Evolutionary conservation across 2,888 invertebrate species (phyloP).

Genomic region (Salpingus planirostris): DNA sequence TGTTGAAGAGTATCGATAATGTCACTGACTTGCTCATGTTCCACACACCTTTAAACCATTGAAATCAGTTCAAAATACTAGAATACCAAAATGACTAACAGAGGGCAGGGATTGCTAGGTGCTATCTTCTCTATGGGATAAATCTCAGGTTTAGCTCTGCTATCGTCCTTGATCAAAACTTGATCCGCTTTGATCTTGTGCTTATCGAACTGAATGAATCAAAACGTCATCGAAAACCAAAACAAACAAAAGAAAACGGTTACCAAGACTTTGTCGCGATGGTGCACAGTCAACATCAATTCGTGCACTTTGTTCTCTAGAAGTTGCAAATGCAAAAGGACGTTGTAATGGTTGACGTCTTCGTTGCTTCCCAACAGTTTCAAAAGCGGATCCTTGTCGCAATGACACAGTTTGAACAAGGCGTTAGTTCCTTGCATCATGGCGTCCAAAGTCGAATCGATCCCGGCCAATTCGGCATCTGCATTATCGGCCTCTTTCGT

Average conservation of each 20-base stretch:
- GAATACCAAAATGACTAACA: slow-evolving; percentile 37
- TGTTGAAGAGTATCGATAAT: slow-evolving; percentile 41
- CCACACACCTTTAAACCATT: slow-evolving; percentile 40
- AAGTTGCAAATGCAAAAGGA: slow-evolving; percentile 71
- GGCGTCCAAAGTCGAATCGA: slow-evolving; percentile 32
- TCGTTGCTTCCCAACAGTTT: slow-evolving; percentile 60
- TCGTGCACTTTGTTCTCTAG: slow-evolving; percentile 68
- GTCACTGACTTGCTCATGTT: slow-evolving; percentile 44
- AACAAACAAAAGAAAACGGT: not conserved
- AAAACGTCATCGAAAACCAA: too few relatives aligned
- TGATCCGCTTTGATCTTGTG: too few relatives aligned
- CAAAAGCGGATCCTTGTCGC: slow-evolving; percentile 68
- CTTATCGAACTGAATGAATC: too few relatives aligned
- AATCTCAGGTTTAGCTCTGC: too few relatives aligned
- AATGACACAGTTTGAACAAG: slow-evolving; percentile 56
- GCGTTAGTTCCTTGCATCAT: slow-evolving; percentile 46
- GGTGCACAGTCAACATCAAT: slow-evolving; percentile 49
- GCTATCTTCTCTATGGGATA: too few relatives aligned
- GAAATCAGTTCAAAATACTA: not conserved
- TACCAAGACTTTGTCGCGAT: slow-evolving; percentile 25
- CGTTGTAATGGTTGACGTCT: slow-evolving; percentile 64
- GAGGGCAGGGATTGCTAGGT: slow-evolving; percentile 47
- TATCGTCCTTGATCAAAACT: too few relatives aligned
- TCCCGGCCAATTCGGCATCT: slow-evolving; percentile 21
- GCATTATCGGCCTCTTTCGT: slow-evolving; percentile 10